Conservation (phyloP, 2,797 vertebrate genomes). For the Protosalanx chinensis region DNA sequence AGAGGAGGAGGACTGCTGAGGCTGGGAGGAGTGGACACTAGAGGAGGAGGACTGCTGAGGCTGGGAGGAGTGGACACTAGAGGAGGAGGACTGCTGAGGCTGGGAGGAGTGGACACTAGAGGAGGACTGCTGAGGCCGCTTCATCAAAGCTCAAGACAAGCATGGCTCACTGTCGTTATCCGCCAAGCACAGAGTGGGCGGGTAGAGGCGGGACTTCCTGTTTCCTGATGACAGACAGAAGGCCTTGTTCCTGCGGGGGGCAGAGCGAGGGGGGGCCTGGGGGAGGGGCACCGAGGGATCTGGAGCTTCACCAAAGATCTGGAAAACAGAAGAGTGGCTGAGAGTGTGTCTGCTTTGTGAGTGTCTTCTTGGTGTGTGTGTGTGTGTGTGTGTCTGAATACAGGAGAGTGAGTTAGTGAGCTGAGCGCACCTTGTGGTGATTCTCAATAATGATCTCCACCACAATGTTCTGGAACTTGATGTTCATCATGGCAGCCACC, state of each 20-base stretch:
- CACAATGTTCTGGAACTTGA: slow-evolving; percentile 99
- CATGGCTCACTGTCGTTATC: slow-evolving; percentile 92
- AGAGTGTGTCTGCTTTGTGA: background rate
- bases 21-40: too few species aligned
- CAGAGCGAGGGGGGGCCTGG: slow-evolving; percentile 78
- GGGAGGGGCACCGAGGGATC: slow-evolving; percentile 91
- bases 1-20: too few species aligned
- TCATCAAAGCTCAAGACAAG: background rate
- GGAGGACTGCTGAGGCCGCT: too few species aligned
- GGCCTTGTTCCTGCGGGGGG: slow-evolving; percentile 84
- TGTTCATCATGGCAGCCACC: slow-evolving; percentile 99
- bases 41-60: too few species aligned
- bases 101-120: too few species aligned
- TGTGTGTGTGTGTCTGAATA: background rate
- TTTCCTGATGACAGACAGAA: slow-evolving; percentile 94
- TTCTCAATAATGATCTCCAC: slow-evolving; percentile 98
- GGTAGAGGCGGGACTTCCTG: slow-evolving; percentile 86
- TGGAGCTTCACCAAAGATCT: slow-evolving; percentile 92
- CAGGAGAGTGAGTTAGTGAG: background rate
- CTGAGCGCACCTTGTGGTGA: slow-evolving; percentile 81
- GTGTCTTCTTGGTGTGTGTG: background rate
- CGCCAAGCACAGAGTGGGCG: slow-evolving; percentile 85
- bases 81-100: too few species aligned
- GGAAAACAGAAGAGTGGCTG: slow-evolving; percentile 11
- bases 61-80: too few species aligned